phyloP scores from a whole-genome alignment of 2,888 invertebrate genomes.

The Dasypogon diadema region DNA sequence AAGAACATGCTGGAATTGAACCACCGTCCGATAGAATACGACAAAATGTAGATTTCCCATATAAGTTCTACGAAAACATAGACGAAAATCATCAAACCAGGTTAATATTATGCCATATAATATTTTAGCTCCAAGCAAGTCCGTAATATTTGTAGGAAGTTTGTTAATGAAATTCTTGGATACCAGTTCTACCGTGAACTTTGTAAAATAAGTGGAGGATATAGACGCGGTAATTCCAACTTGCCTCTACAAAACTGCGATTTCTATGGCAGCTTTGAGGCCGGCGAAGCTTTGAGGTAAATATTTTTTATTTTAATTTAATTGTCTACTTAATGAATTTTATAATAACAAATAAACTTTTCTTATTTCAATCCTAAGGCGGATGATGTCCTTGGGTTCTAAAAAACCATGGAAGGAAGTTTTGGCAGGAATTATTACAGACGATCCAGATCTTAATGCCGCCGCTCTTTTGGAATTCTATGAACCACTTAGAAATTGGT shows the following conservation, averaged over 20 bases:
- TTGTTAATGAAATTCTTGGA: slow-evolving; percentile 82
- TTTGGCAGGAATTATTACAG: slow-evolving; percentile 67
- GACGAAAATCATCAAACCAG: slow-evolving; percentile 61
- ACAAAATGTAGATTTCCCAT: slow-evolving; percentile 77
- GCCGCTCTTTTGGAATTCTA: slow-evolving; percentile 75
- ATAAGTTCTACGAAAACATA: slow-evolving; percentile 74
- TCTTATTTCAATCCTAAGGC: slow-evolving; percentile 67
- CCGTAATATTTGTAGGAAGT: slow-evolving; percentile 72
- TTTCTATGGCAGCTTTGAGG: slow-evolving; percentile 74
- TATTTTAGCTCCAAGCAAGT: no score
- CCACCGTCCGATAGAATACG: slow-evolving; percentile 73
- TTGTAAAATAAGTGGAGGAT: slow-evolving; percentile 75
- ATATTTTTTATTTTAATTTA: background rate
- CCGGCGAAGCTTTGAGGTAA: slow-evolving; percentile 70
- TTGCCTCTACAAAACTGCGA: slow-evolving; percentile 77
- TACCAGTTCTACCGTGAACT: slow-evolving; percentile 73
- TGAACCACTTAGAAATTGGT: slow-evolving; percentile 73
- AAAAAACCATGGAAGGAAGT: slow-evolving; percentile 75
- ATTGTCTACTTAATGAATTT: background rate
- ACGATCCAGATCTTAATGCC: slow-evolving; percentile 67
- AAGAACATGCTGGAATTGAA: slow-evolving; percentile 73
- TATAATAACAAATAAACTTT: no score
- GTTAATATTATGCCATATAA: no score
- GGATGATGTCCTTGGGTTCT: slow-evolving; percentile 71
- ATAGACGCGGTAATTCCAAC: slow-evolving; percentile 70